Evolutionary conservation across 2,888 invertebrate genomes (phyloP).

Genomic region (Perithous albicinctus): DNA sequence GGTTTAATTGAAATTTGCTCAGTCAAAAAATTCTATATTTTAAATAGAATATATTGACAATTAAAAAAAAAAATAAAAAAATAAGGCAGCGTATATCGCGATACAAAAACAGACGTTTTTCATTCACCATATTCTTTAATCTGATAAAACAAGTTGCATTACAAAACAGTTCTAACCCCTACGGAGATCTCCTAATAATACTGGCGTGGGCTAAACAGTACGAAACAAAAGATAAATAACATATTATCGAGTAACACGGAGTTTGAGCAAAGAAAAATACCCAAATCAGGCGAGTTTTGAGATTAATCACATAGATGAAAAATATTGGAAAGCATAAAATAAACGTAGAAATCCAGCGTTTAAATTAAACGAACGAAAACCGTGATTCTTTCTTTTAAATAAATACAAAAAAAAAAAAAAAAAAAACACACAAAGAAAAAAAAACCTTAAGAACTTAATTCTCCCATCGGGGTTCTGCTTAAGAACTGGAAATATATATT

Average conservation of each 20-base stretch:
- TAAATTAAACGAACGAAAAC: not conserved
- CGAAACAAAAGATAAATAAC: not conserved
- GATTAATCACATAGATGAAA: too few species aligned
- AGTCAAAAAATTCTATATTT: too few species aligned
- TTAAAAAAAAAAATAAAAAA: too few species aligned
- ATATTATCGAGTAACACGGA: not conserved
- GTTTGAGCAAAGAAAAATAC: not conserved
- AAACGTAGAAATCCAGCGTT: not conserved
- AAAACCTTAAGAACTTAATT: not conserved
- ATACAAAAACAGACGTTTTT: too few species aligned
- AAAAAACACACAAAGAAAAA: not conserved
- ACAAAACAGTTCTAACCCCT: too few species aligned
- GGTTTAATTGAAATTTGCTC: too few species aligned
- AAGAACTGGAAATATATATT: not conserved
- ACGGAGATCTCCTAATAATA: not conserved
- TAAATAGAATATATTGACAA: too few species aligned
- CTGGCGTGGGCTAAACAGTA: not conserved
- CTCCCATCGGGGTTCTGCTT: not conserved
- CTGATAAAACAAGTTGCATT: too few species aligned
- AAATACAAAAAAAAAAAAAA: not conserved
- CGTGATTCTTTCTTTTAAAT: not conserved
- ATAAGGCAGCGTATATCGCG: too few species aligned
- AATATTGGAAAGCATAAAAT: not conserved
- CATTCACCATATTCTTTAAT: too few species aligned
- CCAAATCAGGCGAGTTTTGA: not conserved